Evolutionary conservation across 2,888 invertebrate species (phyloP), one percentile per base, ranked within the genome.

Genomic region (Sarcophaga subvicina): DNA sequence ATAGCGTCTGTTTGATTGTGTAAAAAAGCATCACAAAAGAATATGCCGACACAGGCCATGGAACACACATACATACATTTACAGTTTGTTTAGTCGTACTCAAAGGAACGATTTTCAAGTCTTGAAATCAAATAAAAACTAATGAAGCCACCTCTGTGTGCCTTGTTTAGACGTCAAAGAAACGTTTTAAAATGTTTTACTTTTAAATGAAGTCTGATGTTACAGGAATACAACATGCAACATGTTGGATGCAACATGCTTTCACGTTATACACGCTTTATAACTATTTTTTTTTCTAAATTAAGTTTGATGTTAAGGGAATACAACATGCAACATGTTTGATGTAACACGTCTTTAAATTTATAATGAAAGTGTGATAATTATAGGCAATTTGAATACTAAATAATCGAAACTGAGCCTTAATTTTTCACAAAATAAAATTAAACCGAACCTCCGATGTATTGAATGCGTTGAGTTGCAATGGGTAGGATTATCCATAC

Each of bases 1-100:
- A 67, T 59, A 62, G 25, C 25, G 59, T 70, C 25, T 62, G 80
- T 62, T 77, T 71, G 78, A 70, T 78, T 75, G 82, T 76, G 71
- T 71, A 82, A 69, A 59, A 59, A 71, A 64, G 54, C 27, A 14
- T 17, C 4, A 54, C 4, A 54, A 17, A 17, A 14, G 54, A 0
- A 54, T 54, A 47, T 76, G 37, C 37, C 37, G 37, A 37, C 37
- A 37, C 37, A 37, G 37, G 10, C 37, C 37, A 54, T 14, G 17
- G 54, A 17, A 54, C 12, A 49, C 14, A 49, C 14, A 14, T 0
- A 14, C 54, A 14, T 54, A 54, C 54, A 54, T 54, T 14, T 54
- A 14, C 5, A 54, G 4, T 54, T 17, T 17, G 14, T 17, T 14
- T 5, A 54, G 54, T 12, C 12, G 17, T 17, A 14, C 54, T 54